Evolutionary conservation across 2,113 vertebrate genomes (phyloP).

Genomic region (Callaeas wilsoni): DNA sequence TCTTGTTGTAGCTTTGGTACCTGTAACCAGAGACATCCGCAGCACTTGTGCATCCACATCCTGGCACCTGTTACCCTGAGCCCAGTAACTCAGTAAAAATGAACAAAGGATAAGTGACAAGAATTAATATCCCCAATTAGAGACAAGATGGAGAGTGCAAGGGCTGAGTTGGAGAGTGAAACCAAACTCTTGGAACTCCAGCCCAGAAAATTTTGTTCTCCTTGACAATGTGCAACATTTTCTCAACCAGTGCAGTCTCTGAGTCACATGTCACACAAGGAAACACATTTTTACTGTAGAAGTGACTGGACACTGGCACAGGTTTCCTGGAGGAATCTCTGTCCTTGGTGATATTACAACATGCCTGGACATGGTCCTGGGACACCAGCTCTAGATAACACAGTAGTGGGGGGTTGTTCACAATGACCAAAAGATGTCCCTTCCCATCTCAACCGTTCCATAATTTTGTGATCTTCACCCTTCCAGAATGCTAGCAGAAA

Average conservation of each 20-base stretch:
- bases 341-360: neutral
- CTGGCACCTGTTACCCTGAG: neutral
- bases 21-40: neutral
- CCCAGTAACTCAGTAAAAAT: neutral
- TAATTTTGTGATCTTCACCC: neutral
- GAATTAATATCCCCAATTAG: neutral
- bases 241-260: neutral
- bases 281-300: neutral
- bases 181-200: neutral
- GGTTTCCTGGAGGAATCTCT: neutral
- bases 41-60: neutral
- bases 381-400: neutral
- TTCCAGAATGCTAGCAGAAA: neutral
- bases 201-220: neutral
- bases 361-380: too few relatives aligned
- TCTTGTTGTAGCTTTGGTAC: neutral
- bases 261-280: neutral
- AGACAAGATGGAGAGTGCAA: neutral
- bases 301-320: neutral
- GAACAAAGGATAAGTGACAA: neutral
- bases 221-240: neutral
- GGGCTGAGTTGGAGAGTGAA: neutral
- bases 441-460: neutral
- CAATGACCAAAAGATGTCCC: fast-evolving
- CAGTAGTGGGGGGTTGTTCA: fast-evolving